phyloP scores from a whole-genome alignment of 2,888 invertebrate species.

The Chouioia cunea region DNA sequence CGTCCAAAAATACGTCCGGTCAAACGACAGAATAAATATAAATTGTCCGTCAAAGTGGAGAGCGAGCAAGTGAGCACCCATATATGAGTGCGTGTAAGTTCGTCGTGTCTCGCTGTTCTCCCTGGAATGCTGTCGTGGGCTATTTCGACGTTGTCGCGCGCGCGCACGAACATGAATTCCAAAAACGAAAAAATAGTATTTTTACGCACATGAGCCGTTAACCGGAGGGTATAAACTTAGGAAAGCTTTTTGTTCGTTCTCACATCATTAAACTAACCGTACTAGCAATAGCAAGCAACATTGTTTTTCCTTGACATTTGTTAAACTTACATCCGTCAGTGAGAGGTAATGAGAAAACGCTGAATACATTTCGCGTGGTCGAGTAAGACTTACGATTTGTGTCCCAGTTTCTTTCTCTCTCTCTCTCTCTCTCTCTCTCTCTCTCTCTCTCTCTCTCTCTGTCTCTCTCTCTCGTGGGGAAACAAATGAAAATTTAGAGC shows the following conservation, averaged over 20 bases:
- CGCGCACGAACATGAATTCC: slow-evolving; percentile 49
- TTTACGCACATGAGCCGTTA: slow-evolving; percentile 53
- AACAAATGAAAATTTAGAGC: background rate
- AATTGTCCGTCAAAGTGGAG: slow-evolving; percentile 18
- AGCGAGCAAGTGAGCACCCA: background rate
- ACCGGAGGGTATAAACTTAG: slow-evolving; percentile 56
- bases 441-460: background rate
- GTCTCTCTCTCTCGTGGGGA: too few species aligned
- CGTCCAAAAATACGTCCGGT: too few species aligned
- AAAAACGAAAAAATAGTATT: slow-evolving; percentile 56
- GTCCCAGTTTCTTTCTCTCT: background rate
- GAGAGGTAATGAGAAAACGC: too few species aligned
- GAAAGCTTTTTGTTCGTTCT: slow-evolving; percentile 14
- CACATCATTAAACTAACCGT: too few species aligned
- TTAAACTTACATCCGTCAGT: too few species aligned
- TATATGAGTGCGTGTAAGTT: background rate
- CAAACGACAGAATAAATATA: slow-evolving; percentile 26
- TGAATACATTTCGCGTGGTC: too few species aligned
- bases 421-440: background rate
- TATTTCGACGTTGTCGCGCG: slow-evolving; percentile 55
- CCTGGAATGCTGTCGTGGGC: slow-evolving; percentile 57
- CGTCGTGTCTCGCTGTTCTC: slow-evolving; percentile 51
- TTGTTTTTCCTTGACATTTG: too few species aligned
- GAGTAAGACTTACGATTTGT: too few species aligned
- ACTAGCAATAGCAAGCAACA: too few species aligned